Evolutionary conservation across 2,113 vertebrate genomes (phyloP).

Genomic region (Rhinoderma darwinii): DNA sequence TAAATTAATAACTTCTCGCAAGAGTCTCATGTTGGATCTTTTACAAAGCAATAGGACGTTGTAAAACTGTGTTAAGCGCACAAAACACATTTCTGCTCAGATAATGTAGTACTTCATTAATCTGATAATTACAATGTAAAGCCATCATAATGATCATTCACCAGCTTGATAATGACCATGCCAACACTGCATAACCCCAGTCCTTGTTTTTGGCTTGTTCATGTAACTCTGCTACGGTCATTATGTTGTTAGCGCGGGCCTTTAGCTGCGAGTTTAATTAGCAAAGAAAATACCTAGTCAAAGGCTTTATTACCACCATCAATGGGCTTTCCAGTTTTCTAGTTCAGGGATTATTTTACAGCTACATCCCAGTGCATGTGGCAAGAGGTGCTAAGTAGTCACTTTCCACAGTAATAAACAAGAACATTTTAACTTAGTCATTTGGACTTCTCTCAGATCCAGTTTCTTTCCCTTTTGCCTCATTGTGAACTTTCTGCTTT

Average conservation of each 20-base stretch:
- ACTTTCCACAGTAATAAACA: slow-evolving; percentile 25
- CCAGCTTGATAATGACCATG: slow-evolving; percentile 52
- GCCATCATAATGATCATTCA: slow-evolving; percentile 42
- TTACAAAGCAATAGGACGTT: slow-evolving; percentile 27
- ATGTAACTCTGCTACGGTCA: slow-evolving; percentile 38
- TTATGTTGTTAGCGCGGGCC: slow-evolving; percentile 42
- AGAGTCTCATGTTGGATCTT: not conserved
- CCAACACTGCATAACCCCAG: slow-evolving; percentile 31
- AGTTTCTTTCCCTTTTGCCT: not conserved
- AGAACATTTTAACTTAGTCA: slow-evolving; percentile 37
- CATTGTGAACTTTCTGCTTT: not conserved
- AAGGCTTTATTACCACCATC: slow-evolving; percentile 49
- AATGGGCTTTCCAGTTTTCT: slow-evolving; percentile 32
- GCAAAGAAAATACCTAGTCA: slow-evolving; percentile 50
- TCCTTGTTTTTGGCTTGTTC: slow-evolving; percentile 42
- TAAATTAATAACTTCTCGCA: not conserved
- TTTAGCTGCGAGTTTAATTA: slow-evolving; percentile 52
- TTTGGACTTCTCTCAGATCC: slow-evolving; percentile 26
- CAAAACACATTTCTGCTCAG: slow-evolving; percentile 37
- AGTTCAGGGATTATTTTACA: slow-evolving; percentile 11
- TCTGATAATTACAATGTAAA: slow-evolving; percentile 52
- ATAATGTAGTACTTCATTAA: slow-evolving; percentile 50
- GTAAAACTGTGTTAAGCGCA: slow-evolving; percentile 27
- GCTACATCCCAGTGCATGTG: slow-evolving; percentile 16
- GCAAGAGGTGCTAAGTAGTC: slow-evolving; percentile 8